Base-by-base conservation (phyloP, 1,140 invertebrate genomes). In the Leptinotarsa defecta region DNA sequence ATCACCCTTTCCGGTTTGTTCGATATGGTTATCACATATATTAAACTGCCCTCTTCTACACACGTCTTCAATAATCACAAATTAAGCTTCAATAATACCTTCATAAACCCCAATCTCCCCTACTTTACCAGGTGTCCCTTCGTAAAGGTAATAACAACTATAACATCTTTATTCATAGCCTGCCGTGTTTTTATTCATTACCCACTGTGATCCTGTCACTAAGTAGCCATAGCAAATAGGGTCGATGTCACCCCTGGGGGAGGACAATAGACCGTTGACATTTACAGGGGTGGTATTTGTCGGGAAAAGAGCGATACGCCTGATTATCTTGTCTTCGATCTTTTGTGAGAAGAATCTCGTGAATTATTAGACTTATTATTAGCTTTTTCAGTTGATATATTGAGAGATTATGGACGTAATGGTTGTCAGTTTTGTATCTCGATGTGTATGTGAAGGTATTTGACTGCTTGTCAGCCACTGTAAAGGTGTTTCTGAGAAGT, bases 161-260 rank as follows among this genome's bases (percentile, higher is more conserved):
- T 49, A 48, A 49, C 68, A 70, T 70, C 68, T 48, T 49, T 52
- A 70, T 65, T 43, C 34, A 73, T 65, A 49, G 61, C 71, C 63
- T 24, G 43, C 71, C 62, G 71, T 73, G 71, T 73, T 73, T 73
- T 73, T 70, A 73, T 73, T 73, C 71, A 73, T 73, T 73, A 65
- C 61, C 62, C 27, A 73, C 71, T 65, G 71, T 65, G 71, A 73
- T 62, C n/a, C 52, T 73, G 71, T 73, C 71, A 73, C 71, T 73
- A 73, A 73, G 71, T 73, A 73, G 61, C 71, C 71, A 73, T 73
- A 64, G 27, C 71, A 64, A 73, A 73, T 73, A 73, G 71, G 71
- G 71, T 64, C 43, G n/a, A 73, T 73, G 62, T 48, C 71, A 73
- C 71, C 71, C 71, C 63, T 48, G 71, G 52, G 63, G 63, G 63